Percentiles rank a stretch among this genome's conserved stretches.
These are phyloP conservation scores for Ligdia adustata DNA, from an alignment of 2,888 invertebrate genomes.

Conservation along the genomic window DNA sequence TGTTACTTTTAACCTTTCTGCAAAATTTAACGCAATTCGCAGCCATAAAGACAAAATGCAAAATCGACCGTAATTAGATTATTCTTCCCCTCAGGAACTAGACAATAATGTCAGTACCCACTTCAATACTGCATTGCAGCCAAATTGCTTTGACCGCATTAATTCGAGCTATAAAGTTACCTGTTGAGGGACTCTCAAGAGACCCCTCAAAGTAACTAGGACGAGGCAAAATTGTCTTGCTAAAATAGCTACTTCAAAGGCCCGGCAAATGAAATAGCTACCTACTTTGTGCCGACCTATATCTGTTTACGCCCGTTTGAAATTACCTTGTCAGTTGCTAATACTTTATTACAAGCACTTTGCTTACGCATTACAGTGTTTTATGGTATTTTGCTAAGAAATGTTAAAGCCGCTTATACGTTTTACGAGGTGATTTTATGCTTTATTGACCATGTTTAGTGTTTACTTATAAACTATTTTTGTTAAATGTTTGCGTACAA, in stretches of 20 bases:
- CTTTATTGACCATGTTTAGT: slow-evolving; percentile 15
- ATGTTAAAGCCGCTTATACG: slow-evolving; percentile 14
- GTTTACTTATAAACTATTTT: background rate
- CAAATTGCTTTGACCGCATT: slow-evolving; percentile 72
- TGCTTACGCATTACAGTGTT: slow-evolving; percentile 25
- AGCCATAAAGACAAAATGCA: slow-evolving; percentile 23
- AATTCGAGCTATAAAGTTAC: slow-evolving; percentile 72
- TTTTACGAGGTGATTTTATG: slow-evolving; percentile 14
- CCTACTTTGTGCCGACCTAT: background rate
- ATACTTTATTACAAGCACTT: slow-evolving; percentile 16
- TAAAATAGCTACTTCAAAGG: slow-evolving; percentile 65
- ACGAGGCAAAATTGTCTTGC: slow-evolving; percentile 65
- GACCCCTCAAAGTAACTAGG: slow-evolving; percentile 64
- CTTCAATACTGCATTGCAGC: slow-evolving; percentile 49
- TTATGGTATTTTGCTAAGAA: slow-evolving; percentile 7
- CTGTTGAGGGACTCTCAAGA: slow-evolving; percentile 61
- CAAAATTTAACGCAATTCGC: too few relatives aligned
- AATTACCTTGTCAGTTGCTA: slow-evolving; percentile 20
- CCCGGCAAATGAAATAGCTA: slow-evolving; percentile 23
- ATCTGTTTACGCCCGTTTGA: slow-evolving; percentile 14
- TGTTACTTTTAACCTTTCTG: too few relatives aligned
- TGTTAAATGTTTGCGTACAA: too few relatives aligned
- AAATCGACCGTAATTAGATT: slow-evolving; percentile 50
- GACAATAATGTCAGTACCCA: slow-evolving; percentile 50
- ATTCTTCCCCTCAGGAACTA: slow-evolving; percentile 49